Evolutionary conservation across 2,113 vertebrate species (phyloP).

Genomic region (Glareola pratincola): DNA sequence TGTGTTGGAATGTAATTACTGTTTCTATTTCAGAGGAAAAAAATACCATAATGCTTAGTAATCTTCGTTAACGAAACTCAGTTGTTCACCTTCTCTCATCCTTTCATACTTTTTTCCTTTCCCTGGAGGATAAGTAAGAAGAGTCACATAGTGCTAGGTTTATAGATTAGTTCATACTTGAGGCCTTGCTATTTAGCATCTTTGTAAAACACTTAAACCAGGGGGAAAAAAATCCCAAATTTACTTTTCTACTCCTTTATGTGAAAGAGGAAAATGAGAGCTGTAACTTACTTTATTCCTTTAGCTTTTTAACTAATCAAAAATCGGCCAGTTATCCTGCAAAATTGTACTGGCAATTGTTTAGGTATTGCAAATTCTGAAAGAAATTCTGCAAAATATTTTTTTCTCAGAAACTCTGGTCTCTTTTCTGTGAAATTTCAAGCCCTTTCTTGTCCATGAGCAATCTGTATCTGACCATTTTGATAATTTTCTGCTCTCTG

Average conservation of each 20-base stretch:
- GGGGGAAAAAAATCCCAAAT: background rate
- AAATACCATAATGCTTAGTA: background rate
- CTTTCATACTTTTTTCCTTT: background rate
- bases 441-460: background rate
- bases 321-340: background rate
- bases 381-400: background rate
- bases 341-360: background rate
- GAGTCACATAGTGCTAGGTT: background rate
- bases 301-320: background rate
- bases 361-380: background rate
- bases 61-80: background rate
- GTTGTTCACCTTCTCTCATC: background rate
- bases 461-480: background rate
- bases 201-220: background rate
- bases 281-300: background rate
- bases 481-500: background rate
- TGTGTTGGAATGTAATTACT: background rate
- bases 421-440: background rate
- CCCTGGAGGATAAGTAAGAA: background rate
- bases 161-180: background rate
- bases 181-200: background rate
- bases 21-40: background rate
- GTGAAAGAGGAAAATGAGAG: background rate
- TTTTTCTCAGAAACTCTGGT: background rate
- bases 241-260: background rate